Evolutionary conservation across 2,113 vertebrate species (phyloP), one percentile per base, ranked within the genome.

Genomic region (Dryoscopus gambensis): DNA sequence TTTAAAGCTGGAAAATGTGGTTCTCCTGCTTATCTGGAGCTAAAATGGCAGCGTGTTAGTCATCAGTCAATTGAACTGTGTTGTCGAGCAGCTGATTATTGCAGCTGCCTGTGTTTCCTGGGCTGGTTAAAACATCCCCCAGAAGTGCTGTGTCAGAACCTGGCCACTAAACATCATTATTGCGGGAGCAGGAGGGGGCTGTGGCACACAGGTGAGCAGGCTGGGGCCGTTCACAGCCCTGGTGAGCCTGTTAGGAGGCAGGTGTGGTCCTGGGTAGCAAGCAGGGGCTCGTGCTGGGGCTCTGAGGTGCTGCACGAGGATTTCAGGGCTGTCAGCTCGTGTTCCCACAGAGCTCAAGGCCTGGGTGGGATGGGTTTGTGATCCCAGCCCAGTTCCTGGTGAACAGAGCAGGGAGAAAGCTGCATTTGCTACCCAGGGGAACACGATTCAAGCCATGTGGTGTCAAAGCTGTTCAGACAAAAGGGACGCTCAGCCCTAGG

Each of bases 141-240:
- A 62, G 60, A 84, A 94, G 67, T 85, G 81, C 78, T 82, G 81
- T 95, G 81, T 87, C 95, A 95, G 84, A 89, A 65, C 56, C 65
- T 90, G 80, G 73, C 92, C 71, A 62, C 76, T 42, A 42, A 74
- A 62, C 53, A 73, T 56, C 84, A 73, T 71, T 87, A 76, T 69
- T 42, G 49, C 49, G 39, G 57, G 21, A 69, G 47, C n/a, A 42
- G 53, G 69, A 39, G 62, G 75, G 30, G 55, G 82, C 40, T 85
- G 59, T 84, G 42, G 74, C 65, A 28, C 40, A 2, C 21, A 39
- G 46, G 25, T 65, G 70, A 62, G 3, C 39, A 16, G 78, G 55
- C 62, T 57, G 33, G 63, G 75, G 82, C 90, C 75, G 31, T 30
- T 93, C 78, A 59, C 28, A 76, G 55, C 70, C 79, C 87, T 2